Evolutionary conservation across 2,888 invertebrate genomes (phyloP).

Genomic region (Pomacea canaliculata): DNA sequence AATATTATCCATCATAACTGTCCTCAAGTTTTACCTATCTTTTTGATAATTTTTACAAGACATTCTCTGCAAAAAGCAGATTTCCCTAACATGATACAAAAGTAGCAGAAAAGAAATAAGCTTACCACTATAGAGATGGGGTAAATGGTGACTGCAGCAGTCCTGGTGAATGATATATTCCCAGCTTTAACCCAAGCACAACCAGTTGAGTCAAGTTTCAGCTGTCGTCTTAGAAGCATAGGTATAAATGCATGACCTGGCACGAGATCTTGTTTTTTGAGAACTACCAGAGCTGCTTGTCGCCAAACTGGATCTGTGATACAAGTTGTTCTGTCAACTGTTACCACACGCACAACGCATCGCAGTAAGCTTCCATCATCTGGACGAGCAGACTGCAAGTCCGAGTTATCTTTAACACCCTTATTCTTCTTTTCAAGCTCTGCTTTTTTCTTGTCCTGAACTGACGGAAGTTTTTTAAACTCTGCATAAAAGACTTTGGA

Average conservation of each 20-base stretch:
- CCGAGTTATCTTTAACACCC: slow-evolving; percentile 14
- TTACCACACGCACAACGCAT: slow-evolving; percentile 55
- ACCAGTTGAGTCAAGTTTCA: slow-evolving; percentile 55
- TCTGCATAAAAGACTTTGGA: slow-evolving; percentile 52
- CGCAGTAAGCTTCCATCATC: slow-evolving; percentile 19
- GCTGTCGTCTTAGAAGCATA: slow-evolving; percentile 50
- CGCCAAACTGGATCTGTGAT: slow-evolving; percentile 40
- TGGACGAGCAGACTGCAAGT: not conserved
- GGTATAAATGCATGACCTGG: slow-evolving; percentile 57
- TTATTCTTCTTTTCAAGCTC: slow-evolving; percentile 37
- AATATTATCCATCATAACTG: too few species aligned
- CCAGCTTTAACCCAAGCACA: slow-evolving; percentile 54
- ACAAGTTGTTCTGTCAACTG: slow-evolving; percentile 46
- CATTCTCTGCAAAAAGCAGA: too few species aligned
- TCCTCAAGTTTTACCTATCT: too few species aligned
- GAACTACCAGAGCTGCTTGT: slow-evolving; percentile 38
- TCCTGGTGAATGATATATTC: slow-evolving; percentile 8
- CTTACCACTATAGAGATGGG: slow-evolving; percentile 52
- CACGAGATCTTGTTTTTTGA: slow-evolving; percentile 43
- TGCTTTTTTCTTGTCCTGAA: slow-evolving; percentile 40
- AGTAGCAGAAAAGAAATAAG: not conserved
- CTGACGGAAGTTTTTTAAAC: slow-evolving; percentile 49
- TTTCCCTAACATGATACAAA: too few species aligned
- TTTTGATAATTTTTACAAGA: too few species aligned
- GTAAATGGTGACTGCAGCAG: slow-evolving; percentile 40